A percentile compares a stretch with the other conserved stretches of the same genome.
These are phyloP conservation scores for Plotosus lineatus DNA, from an alignment of 2,113 vertebrate species.

Conservation along the genomic window DNA sequence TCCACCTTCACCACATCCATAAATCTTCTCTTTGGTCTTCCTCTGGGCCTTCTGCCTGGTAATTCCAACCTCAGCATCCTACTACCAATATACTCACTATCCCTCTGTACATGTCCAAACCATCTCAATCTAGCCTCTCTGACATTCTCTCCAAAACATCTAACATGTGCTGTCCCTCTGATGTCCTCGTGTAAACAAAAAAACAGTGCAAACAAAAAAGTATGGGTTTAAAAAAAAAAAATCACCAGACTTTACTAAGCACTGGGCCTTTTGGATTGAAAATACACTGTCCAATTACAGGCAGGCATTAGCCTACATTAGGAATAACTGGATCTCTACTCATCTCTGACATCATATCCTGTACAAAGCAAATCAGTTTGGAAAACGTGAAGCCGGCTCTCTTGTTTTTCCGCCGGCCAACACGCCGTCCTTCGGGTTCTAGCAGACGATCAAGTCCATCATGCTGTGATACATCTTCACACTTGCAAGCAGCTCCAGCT, in stretches of 20 bases:
- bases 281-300: conserved; percentile 16
- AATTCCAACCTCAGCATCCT: no score
- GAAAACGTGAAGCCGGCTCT: not conserved
- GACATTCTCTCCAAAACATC: no score
- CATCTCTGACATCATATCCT: conserved; percentile 35
- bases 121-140: no score
- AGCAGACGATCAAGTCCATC: not conserved
- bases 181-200: no score
- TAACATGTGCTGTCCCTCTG: no score
- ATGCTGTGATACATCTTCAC: not conserved
- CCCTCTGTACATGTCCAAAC: no score
- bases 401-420: not conserved
- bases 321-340: conserved; percentile 29
- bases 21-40: no score
- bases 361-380: not conserved
- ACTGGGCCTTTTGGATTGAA: conserved; percentile 26
- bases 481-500: not conserved
- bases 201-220: not conserved
- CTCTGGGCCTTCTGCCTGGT: no score
- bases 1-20: no score
- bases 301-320: conserved; percentile 36
- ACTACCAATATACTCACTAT: no score
- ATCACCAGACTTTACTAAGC: not conserved
- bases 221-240: not conserved
- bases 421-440: not conserved